Base-by-base conservation (phyloP, 92 coral and sea anemone species). In the Palythoa grandis region DNA sequence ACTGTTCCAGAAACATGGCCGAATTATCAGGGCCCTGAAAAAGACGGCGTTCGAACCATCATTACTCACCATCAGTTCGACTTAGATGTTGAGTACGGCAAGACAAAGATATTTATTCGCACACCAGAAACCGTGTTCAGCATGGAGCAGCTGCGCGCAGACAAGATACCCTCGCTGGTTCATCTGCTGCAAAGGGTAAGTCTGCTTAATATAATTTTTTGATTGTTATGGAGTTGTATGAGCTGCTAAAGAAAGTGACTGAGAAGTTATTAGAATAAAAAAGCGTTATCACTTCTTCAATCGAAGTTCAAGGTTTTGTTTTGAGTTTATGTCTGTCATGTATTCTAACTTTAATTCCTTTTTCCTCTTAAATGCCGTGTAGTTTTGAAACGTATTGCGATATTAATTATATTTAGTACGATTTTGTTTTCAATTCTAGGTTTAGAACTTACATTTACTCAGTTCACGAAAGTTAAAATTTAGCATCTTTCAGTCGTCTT, bases 61-160 rank as follows among this genome's bases (percentile, higher is more conserved):
- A 80, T 96, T 35, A 82, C 87, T 2, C 82, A 87, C 37, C 89
- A 83, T 65, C 94, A 90, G 20, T 93, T 90, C 74, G 40, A 93
- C 17, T 71, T 83, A 48, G 99, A 96, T 75, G 96, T 91, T 70
- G 94, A 92, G 69, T 95, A 90, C 72, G 99, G 99, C 78, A 94
- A 83, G 56, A 96, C 95, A 4, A 96, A 96, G 86, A 79, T 96
- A 83, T 96, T 96, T 74, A 96, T 96, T 83, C 92, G 98, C 69
- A 96, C 98, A 22, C 99, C 99, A 7, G 94, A 86, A 87, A 96
- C 98, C 1, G 89, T 96, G 70, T 95, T 95, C 52, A 92, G 90
- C 74, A 53, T 96, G 91, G 99, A 96, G 78, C 91, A 86, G 67
- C 76, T 52, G 52, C 87, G 99, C 19, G 93, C 96, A 52, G 83